Evolutionary conservation across 2,797 vertebrate genomes (phyloP).

Genomic region (Fringilla coelebs): DNA sequence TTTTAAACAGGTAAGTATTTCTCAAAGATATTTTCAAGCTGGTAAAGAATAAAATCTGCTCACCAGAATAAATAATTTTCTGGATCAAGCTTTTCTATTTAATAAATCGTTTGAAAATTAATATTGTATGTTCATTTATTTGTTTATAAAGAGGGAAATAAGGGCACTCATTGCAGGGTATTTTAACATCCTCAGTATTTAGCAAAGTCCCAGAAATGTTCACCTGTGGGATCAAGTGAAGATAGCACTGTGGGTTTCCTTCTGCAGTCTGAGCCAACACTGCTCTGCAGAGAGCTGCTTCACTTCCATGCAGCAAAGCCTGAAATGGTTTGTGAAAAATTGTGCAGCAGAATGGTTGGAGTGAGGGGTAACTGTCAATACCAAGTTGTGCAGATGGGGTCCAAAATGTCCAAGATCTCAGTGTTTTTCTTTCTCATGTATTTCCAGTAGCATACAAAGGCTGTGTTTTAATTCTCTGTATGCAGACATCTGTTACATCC

Average conservation of each 20-base stretch:
- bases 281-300: not conserved
- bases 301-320: not conserved
- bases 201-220: not conserved
- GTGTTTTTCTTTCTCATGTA: rapidly evolving
- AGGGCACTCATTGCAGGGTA: not conserved
- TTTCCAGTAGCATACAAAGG: not conserved
- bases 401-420: not conserved
- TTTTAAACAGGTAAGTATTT: not conserved
- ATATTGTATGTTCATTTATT: not conserved
- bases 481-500: not conserved
- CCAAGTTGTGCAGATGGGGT: not conserved
- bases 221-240: not conserved
- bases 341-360: not conserved
- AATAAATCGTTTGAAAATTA: not conserved
- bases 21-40: not conserved
- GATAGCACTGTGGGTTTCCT: not conserved
- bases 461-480: not conserved
- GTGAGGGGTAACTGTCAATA: not conserved
- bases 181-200: not conserved
- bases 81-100: not conserved
- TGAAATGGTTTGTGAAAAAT: not conserved
- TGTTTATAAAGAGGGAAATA: not conserved
- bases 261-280: not conserved
- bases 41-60: not conserved
- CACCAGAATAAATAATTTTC: not conserved